Conservation (phyloP, 1,140 invertebrate species). For the Latrodectus geometricus region DNA sequence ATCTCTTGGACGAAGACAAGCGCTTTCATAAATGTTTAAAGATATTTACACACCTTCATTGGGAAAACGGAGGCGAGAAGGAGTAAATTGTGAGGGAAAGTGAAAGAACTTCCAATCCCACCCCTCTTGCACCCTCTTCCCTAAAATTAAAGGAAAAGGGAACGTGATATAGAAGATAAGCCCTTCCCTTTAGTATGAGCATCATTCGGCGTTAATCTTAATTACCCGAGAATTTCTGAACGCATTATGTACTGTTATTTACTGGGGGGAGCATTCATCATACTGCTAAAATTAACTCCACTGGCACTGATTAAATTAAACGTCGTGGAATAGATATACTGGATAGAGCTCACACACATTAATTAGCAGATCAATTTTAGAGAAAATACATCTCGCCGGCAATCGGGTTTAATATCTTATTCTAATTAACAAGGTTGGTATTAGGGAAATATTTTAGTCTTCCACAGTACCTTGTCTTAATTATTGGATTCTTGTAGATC, state of each 20-base stretch:
- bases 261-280: conserved; percentile 28
- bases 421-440: not conserved
- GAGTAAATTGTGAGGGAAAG: not conserved
- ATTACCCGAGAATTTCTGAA: conserved; percentile 27
- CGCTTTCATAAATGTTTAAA: conserved; percentile 1
- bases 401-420: not conserved
- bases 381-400: not conserved
- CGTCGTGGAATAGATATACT: not conserved
- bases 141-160: not conserved
- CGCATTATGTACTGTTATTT: conserved; percentile 19
- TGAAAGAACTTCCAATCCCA: not conserved
- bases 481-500: too few species aligned
- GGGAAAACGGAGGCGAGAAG: too few species aligned
- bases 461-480: too few species aligned
- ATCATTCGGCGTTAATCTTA: conserved; percentile 31
- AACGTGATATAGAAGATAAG: not conserved
- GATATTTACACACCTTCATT: not conserved
- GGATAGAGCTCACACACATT: not conserved
- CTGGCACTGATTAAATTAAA: conserved; percentile 30
- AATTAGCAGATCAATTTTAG: not conserved
- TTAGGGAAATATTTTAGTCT: too few species aligned
- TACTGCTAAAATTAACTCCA: conserved; percentile 18
- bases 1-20: too few species aligned
- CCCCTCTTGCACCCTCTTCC: not conserved
- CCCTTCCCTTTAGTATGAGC: conserved; percentile 10